Base-by-base conservation (phyloP, 2,113 vertebrate species). In the Callopanchax toddi region DNA sequence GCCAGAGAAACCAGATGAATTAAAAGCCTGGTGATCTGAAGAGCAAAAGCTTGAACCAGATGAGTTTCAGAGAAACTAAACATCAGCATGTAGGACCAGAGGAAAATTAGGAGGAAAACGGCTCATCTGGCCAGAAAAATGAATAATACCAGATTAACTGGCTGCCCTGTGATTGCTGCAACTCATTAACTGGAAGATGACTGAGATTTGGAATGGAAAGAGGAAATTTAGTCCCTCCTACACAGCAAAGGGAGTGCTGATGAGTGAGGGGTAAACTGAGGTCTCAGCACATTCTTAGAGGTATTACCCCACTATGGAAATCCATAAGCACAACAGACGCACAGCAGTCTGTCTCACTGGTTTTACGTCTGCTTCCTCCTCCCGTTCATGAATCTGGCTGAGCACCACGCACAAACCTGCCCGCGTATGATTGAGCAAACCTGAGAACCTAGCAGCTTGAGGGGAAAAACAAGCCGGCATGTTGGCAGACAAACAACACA, bases 1-100 rank as follows among this genome's bases (percentile, higher is more conserved):
- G 75, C 81, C 75, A 86, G 85, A 53, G 87, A 79, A 84, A 78
- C 26, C 84, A 66, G 72, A 83, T 76, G 71, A 87, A 87, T 82
- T 57, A 78, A 71, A 84, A 48, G 55, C 57, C 62, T 74, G 51
- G 42, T 21, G 45, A 71, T 64, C 44, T 46, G 45, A 10, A 68
- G 56, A 74, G 64, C 22, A 52, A 32, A 32, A 21, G 23, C 22
- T 46, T 21, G n/a, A 32, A 43, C 48, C 48, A 52, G 48, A 52
- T 72, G 20, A 54, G 49, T 74, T 51, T 57, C 56, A 40, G 16
- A 18, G 10, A 53, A 71, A 4, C n/a, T 42, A 40, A 59, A 29
- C 11, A 29, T 56, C 10, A 59, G 49, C 63, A 66, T 39, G 29
- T 10, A 29, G 7, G 48, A 63, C 0, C 17, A 64, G 5, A 59